These are phyloP conservation scores for Sympetrum striolatum DNA, from an alignment of 2,888 invertebrate genomes.

Conservation along the genomic window DNA sequence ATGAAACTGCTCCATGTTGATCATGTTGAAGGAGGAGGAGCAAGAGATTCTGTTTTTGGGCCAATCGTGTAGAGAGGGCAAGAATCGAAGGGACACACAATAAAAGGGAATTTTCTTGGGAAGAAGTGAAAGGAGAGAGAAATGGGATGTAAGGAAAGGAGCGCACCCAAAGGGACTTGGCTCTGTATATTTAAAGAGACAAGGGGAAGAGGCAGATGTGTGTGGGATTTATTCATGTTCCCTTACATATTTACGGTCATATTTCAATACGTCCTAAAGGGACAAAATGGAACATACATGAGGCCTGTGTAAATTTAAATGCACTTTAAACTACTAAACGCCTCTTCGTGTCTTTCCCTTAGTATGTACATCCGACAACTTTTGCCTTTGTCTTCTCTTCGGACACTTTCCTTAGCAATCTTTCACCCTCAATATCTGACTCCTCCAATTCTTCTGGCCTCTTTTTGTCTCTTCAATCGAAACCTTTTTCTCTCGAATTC, in stretches of 20 bases:
- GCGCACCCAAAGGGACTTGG: no score
- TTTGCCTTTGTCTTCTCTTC: background rate
- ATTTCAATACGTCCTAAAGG: no score
- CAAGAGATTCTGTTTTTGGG: background rate
- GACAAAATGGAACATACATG: no score
- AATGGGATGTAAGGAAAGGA: background rate
- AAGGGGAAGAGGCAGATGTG: no score
- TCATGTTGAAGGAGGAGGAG: background rate
- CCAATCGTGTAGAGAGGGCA: background rate
- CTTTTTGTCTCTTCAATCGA: background rate
- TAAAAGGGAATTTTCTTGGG: background rate
- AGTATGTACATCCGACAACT: background rate
- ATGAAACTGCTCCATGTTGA: background rate
- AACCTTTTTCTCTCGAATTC: background rate
- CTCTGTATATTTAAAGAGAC: no score
- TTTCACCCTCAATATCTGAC: background rate
- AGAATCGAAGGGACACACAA: background rate
- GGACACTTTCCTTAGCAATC: background rate
- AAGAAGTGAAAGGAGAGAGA: background rate
- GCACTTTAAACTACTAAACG: no score
- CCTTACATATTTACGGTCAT: no score
- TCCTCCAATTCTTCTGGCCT: background rate
- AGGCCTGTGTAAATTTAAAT: no score
- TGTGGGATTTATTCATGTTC: no score
- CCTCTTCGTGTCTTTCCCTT: background rate